Percentiles rank a stretch among this genome's conserved stretches.
These are phyloP conservation scores for Nematopogon swammerdamellus DNA, from an alignment of 2,888 invertebrate species.

Conservation along the genomic window DNA sequence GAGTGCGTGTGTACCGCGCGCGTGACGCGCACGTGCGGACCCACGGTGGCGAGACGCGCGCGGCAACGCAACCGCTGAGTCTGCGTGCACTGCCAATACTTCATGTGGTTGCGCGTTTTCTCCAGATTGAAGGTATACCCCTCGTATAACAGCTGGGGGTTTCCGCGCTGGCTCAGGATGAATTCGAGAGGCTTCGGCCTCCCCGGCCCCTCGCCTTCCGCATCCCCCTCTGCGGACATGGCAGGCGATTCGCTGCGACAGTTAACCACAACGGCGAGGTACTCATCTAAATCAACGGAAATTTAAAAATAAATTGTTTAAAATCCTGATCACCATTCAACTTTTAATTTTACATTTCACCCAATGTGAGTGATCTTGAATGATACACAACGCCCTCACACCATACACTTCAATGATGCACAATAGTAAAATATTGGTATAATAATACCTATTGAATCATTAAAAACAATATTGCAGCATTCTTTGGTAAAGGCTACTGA, in stretches of 20 bases:
- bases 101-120: conserved; percentile 8
- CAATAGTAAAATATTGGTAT: no score
- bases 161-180: conserved; percentile 41
- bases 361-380: no score
- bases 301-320: no score
- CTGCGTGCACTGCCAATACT: conserved; percentile 12
- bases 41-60: conserved; percentile 10
- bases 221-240: no score
- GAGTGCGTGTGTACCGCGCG: conserved; percentile 10
- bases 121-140: conserved; percentile 30
- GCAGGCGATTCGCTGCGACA: no score
- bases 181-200: conserved; percentile 19
- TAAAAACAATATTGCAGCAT: background rate
- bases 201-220: background rate
- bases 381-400: no score
- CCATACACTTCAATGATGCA: no score
- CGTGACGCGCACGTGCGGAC: conserved; percentile 8
- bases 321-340: no score
- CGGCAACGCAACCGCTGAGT: conserved; percentile 9
- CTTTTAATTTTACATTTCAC: no score
- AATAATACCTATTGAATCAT: background rate
- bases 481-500: no score
- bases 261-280: conserved; percentile 8
- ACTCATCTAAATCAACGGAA: conserved; percentile 7
- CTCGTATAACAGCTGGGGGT: conserved; percentile 35